A percentile compares a stretch with the other conserved stretches of the same genome.
These are phyloP conservation scores for Allacma fusca DNA, from an alignment of 2,888 invertebrate genomes.

Conservation along the genomic window DNA sequence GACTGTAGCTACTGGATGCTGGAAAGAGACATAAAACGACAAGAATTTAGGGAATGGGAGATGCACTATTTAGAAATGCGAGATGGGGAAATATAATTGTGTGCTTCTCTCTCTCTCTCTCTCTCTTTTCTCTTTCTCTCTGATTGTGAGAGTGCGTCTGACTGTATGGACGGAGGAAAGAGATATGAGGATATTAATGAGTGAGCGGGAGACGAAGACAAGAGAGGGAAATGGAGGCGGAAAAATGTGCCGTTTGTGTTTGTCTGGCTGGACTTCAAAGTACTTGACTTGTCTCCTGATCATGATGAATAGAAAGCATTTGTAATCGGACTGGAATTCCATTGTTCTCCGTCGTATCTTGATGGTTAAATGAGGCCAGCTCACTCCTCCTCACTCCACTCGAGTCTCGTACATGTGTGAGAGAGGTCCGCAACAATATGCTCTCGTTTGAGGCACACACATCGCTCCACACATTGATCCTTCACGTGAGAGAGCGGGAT, in stretches of 20 bases:
- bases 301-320: constrained; percentile 44
- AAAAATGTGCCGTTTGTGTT: background rate
- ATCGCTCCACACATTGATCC: background rate
- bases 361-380: constrained; percentile 16
- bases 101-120: too few species aligned
- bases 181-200: constrained; percentile 3
- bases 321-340: constrained; percentile 28
- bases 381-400: background rate
- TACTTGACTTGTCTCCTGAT: constrained; percentile 13
- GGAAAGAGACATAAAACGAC: too few species aligned
- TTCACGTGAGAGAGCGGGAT: background rate
- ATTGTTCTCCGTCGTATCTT: constrained; percentile 31
- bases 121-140: too few species aligned
- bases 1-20: too few species aligned
- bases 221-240: background rate
- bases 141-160: too few species aligned
- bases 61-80: too few species aligned
- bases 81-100: too few species aligned
- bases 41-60: too few species aligned
- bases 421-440: constrained; percentile 1
- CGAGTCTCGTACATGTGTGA: background rate
- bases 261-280: constrained; percentile 18
- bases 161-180: background rate
- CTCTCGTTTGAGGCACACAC: background rate
- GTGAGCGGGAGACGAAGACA: background rate